Base-by-base conservation (phyloP, 1,140 invertebrate genomes). In the Hydropsyche tenuis region DNA sequence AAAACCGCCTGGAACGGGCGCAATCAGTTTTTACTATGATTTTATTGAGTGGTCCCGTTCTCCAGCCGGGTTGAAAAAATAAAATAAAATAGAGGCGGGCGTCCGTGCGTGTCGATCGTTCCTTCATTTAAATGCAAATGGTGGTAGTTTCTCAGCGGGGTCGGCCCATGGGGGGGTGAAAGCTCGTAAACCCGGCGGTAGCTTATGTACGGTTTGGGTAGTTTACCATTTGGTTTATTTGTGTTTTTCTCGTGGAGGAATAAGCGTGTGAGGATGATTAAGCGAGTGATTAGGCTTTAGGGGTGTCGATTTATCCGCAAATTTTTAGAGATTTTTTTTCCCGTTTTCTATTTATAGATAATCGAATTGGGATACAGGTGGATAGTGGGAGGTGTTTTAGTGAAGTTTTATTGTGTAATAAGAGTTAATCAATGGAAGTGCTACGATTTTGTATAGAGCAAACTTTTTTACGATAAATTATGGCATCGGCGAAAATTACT, bases 111-210 rank as follows among this genome's bases (percentile, higher is more conserved):
- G 20, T 60, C 22, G 56, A 25, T 60, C 56, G 20, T 22, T 60
- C 22, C 56, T 60, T 60, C 56, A n/a, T 60, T 60, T 60, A 60
- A 60, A 60, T 60, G 56, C 56, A 60, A 60, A 60, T 60, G 25
- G 56, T 20, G 56, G 56, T 60, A 22, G 20, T 23, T 60, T 3
- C 23, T 60, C 11, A 20, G 18, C 20, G n/a, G 20, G 51, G 51
- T 53, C 16, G 51, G 3, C 9, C 20, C n/a, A 20, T 53, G 45
- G 20, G 9, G 25, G 56, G 56, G 56, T 60, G 56, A 25, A 60
- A 22, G 23, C 18, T 60, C 56, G 56, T 60, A 23, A 60, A 25
- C 56, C 48, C n/a, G 56, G 14, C 25, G 56, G 56, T 60, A 11
- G 23, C 23, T 60, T 25, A 25, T 9, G 16, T 60, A 60, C 23